Evolutionary conservation across 2,113 vertebrate genomes (phyloP).

Genomic region (Hippocampus barbouri): DNA sequence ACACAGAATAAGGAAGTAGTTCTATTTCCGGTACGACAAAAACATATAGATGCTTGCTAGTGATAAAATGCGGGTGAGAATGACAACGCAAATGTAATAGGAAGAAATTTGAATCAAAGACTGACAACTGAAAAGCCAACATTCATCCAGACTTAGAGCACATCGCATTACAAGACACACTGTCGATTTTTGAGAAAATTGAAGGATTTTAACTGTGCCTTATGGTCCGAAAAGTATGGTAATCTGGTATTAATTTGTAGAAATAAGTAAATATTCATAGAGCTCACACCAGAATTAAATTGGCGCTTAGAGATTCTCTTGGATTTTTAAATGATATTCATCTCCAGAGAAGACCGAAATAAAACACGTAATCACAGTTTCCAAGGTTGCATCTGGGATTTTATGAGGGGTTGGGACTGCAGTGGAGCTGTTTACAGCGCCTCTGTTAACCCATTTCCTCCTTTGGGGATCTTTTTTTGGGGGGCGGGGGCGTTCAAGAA

Average conservation of each 20-base stretch:
- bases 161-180: too few relatives aligned
- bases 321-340: neutral
- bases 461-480: neutral
- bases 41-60: too few relatives aligned
- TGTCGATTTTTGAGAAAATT: too few relatives aligned
- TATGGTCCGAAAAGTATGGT: too few relatives aligned
- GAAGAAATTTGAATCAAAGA: too few relatives aligned
- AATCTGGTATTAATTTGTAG: neutral
- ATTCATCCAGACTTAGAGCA: too few relatives aligned
- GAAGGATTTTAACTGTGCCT: too few relatives aligned
- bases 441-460: constrained; percentile 23
- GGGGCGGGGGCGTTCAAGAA: neutral
- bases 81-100: too few relatives aligned
- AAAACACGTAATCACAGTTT: constrained; percentile 25
- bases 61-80: too few relatives aligned
- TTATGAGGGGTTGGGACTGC: constrained; percentile 7
- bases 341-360: neutral
- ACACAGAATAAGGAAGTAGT: too few relatives aligned
- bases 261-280: neutral
- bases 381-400: constrained; percentile 37
- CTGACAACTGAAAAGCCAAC: too few relatives aligned
- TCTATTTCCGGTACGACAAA: too few relatives aligned
- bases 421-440: constrained; percentile 20
- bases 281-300: neutral
- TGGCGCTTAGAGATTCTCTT: neutral